Conservation (phyloP, 2,113 vertebrate species). For the Cheirogaleus medius region DNA sequence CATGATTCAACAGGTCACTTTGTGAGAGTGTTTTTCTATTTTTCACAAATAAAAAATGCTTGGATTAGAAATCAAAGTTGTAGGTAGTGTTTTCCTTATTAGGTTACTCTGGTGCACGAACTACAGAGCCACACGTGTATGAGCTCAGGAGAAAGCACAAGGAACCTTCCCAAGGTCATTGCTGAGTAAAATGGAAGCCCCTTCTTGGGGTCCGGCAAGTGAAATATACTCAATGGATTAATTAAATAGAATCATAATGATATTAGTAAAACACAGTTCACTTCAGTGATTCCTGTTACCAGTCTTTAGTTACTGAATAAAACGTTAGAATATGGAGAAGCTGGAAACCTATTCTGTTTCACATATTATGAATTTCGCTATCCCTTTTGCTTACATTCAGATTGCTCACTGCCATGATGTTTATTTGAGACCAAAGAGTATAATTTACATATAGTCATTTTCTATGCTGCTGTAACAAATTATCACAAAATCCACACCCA, state of each 20-base stretch:
- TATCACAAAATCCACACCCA: not conserved
- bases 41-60: not conserved
- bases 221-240: slow-evolving; percentile 48
- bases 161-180: slow-evolving; percentile 23
- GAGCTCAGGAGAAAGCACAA: not conserved
- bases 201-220: slow-evolving; percentile 22
- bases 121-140: not conserved
- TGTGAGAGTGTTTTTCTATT: not conserved
- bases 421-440: slow-evolving; percentile 12
- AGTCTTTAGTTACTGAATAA: not conserved
- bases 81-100: not conserved
- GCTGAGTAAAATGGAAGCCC: not conserved
- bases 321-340: not conserved
- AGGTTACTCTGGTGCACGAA: not conserved
- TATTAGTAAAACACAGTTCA: slow-evolving; percentile 43
- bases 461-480: not conserved
- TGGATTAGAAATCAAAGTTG: not conserved
- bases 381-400: not conserved
- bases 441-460: not conserved
- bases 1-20: not conserved
- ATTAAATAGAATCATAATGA: slow-evolving; percentile 4
- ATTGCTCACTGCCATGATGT: not conserved
- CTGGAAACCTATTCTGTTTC: not conserved
- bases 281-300: slow-evolving; percentile 25
- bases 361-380: not conserved